Evolutionary conservation across 1,140 invertebrate genomes (phyloP), one percentile per base, ranked within the genome.

Genomic region (Aphaenogaster rudis): DNA sequence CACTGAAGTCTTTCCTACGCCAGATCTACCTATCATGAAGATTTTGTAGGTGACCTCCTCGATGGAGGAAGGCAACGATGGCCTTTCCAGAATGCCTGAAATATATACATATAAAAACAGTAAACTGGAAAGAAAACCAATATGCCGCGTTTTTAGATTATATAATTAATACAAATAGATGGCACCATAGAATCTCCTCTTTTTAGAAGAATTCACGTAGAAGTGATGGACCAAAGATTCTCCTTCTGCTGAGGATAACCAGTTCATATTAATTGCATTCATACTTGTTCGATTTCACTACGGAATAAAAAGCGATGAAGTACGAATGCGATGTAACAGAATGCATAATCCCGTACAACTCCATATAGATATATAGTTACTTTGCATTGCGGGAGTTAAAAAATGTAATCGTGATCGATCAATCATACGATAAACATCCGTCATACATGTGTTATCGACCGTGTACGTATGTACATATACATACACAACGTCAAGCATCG

Each of bases 1-100:
- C 4, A 96, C 96, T 13, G 95, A 95, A 5, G 96, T 96, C 91
- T 97, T 97, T 9, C 96, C 96, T 54, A 96, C 95, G 5, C 96
- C 96, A 45, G 95, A 93, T 94, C 96, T 96, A 11, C 96, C 96
- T 45, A 95, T 93, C 86, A 97, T 93, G 88, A 96, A 96, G 48
- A 97, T 93, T 91, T 97, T 97, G 87, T 96, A 97, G 5, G 93
- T 95, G n/a, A 96, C 96, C 94, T 97, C 96, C 88, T 96, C 96
- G 11, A 96, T 93, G 7, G 94, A 94, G 17, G 94, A 82, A 13
- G 96, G 94, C 61, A 96, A 81, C 72, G 91, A 93, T n/a, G 96
- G 96, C 59, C 94, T 94, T 89, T 97, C 96, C 48, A 97, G 90
- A 76, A 96, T 92, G 54, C 96, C 96, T 97, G 74, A 45, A 93